Percentiles rank a stretch among this genome's conserved stretches.
Conservation (phyloP, 2,797 vertebrate genomes). For the Adrianichthys oophorus region DNA sequence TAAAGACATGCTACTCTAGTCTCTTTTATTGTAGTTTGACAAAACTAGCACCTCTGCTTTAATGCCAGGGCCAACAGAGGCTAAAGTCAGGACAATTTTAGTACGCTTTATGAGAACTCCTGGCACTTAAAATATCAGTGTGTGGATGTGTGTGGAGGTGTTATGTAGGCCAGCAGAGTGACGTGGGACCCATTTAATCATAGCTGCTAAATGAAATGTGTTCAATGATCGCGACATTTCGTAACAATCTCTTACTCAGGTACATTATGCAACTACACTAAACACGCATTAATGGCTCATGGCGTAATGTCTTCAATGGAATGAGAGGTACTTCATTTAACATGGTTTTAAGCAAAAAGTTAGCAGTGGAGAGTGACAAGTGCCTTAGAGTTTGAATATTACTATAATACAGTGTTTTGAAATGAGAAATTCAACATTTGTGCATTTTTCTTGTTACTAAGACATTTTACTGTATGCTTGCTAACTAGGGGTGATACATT, state of each 20-base stretch:
- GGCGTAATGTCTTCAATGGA: slow-evolving; percentile 31
- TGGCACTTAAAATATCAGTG: slow-evolving; percentile 57
- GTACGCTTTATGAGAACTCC: slow-evolving; percentile 31
- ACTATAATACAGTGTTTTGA: no score
- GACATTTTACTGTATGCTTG: no score
- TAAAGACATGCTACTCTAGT: no score
- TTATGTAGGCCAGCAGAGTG: slow-evolving; percentile 59
- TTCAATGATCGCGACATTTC: slow-evolving; percentile 62
- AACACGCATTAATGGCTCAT: slow-evolving; percentile 7
- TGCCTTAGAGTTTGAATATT: no score
- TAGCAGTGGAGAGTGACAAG: no score
- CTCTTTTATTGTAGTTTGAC: slow-evolving; percentile 28
- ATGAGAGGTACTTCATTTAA: neutral
- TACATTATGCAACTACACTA: slow-evolving; percentile 44
- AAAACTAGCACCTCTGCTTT: slow-evolving; percentile 41
- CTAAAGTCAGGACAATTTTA: slow-evolving; percentile 42
- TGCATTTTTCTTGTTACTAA: no score
- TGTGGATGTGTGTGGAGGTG: slow-evolving; percentile 15
- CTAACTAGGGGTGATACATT: no score
- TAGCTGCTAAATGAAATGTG: slow-evolving; percentile 50
- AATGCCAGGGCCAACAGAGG: slow-evolving; percentile 38
- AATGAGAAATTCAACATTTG: no score
- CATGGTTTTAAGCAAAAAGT: neutral
- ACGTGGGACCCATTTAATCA: slow-evolving; percentile 64
- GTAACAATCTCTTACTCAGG: slow-evolving; percentile 54